phyloP scores from a whole-genome alignment of 2,797 vertebrate species.

The Microcaecilia unicolor region DNA sequence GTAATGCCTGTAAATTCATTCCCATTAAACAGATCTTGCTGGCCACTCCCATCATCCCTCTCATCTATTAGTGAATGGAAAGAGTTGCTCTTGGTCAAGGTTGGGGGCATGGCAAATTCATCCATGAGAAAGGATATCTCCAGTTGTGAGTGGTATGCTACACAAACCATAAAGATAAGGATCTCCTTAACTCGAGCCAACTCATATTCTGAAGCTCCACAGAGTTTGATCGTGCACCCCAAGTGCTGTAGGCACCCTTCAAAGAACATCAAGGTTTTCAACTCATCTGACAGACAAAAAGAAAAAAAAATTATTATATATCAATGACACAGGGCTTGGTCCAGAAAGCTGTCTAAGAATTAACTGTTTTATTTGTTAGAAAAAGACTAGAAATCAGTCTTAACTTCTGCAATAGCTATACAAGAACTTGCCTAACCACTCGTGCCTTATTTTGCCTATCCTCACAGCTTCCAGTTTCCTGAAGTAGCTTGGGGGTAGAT shows the following conservation, averaged over 20 bases:
- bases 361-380: no score
- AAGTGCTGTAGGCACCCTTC: slow-evolving; percentile 87
- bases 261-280: slow-evolving; percentile 94
- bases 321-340: no score
- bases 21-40: slow-evolving; percentile 37
- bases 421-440: no score
- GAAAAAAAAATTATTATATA: neutral
- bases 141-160: slow-evolving; percentile 94
- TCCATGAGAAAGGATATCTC: slow-evolving; percentile 99
- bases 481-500: no score
- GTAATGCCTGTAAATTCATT: slow-evolving; percentile 34
- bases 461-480: no score
- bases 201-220: slow-evolving; percentile 86
- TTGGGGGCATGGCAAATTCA: slow-evolving; percentile 96
- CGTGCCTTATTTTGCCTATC: no score
- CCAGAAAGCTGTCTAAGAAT: no score
- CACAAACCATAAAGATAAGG: slow-evolving; percentile 89
- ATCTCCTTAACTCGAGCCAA: slow-evolving; percentile 93
- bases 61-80: slow-evolving; percentile 81
- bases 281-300: slow-evolving; percentile 59
- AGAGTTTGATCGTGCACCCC: slow-evolving; percentile 90
- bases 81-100: slow-evolving; percentile 65
- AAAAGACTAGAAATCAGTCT: no score
- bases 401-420: no score
- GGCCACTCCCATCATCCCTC: slow-evolving; percentile 32